Conservation (phyloP, 2,797 vertebrate species). For the Pelochelys cantorii region DNA sequence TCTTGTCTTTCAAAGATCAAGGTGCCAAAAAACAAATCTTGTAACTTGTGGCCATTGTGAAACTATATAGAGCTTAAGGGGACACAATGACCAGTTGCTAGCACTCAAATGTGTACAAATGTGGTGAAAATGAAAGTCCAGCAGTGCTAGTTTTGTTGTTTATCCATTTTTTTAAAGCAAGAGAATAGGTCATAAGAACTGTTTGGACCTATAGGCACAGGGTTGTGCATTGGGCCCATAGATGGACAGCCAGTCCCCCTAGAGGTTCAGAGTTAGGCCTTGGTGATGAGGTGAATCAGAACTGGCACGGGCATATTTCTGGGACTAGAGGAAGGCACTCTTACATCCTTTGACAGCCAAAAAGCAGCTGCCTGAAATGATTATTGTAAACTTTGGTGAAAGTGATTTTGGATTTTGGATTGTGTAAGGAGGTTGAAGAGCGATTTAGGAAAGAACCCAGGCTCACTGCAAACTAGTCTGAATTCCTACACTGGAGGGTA, state of each 20-base stretch:
- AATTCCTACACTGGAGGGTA: background rate
- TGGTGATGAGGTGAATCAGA: background rate
- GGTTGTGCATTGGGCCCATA: background rate
- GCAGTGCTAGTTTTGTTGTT: background rate
- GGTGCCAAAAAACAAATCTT: background rate
- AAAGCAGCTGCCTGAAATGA: background rate
- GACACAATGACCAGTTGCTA: background rate
- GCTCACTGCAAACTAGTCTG: background rate
- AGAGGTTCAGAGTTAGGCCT: background rate
- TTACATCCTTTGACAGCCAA: background rate
- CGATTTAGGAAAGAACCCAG: background rate
- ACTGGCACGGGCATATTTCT: background rate
- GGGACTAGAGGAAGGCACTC: background rate
- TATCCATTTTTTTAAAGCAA: background rate
- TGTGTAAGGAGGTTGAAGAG: background rate
- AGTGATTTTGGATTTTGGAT: background rate
- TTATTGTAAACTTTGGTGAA: background rate
- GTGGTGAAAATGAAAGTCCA: background rate
- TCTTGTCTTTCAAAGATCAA: background rate
- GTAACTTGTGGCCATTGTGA: background rate
- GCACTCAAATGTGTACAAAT: background rate
- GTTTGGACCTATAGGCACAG: background rate
- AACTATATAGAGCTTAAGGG: background rate
- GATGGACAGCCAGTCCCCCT: background rate
- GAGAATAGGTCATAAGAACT: background rate